A percentile compares a stretch with the other conserved stretches of the same genome.
phyloP scores from a whole-genome alignment of 2,113 vertebrate genomes.

The Melanocharis versteri region DNA sequence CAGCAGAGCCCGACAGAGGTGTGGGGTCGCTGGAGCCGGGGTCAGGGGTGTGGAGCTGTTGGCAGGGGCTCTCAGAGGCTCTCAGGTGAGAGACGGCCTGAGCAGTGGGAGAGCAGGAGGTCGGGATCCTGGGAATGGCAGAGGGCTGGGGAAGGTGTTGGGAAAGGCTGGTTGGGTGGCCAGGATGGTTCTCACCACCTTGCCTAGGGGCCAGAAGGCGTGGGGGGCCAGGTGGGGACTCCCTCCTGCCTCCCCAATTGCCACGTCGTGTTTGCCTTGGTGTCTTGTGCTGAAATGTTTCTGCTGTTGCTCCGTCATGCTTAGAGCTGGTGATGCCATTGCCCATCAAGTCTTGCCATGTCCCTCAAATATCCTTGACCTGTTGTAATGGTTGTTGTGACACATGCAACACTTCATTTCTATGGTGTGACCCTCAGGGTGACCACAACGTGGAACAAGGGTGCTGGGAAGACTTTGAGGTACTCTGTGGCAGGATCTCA shows the following conservation, averaged over 20 bases:
- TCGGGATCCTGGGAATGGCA: background rate
- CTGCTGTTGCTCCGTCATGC: accelerated
- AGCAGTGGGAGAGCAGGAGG: background rate
- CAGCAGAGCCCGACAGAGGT: accelerated
- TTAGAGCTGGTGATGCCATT: accelerated
- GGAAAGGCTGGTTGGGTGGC: accelerated
- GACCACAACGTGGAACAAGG: accelerated
- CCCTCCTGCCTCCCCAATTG: accelerated
- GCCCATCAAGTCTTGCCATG: accelerated
- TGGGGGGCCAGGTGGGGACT: accelerated
- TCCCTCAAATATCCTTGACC: background rate
- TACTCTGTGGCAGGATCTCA: background rate
- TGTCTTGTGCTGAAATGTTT: accelerated
- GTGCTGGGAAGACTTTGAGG: accelerated
- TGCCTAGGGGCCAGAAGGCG: accelerated
- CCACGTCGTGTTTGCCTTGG: accelerated
- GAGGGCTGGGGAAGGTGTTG: accelerated
- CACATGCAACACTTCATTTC: accelerated
- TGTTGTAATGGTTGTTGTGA: background rate
- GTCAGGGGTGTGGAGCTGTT: background rate
- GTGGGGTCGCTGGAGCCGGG: background rate
- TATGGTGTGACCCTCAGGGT: accelerated
- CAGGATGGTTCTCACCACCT: background rate
- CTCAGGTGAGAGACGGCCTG: background rate
- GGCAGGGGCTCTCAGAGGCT: background rate